Base-by-base conservation (phyloP, 2,113 vertebrate species). In the Thymallus thymallus region DNA sequence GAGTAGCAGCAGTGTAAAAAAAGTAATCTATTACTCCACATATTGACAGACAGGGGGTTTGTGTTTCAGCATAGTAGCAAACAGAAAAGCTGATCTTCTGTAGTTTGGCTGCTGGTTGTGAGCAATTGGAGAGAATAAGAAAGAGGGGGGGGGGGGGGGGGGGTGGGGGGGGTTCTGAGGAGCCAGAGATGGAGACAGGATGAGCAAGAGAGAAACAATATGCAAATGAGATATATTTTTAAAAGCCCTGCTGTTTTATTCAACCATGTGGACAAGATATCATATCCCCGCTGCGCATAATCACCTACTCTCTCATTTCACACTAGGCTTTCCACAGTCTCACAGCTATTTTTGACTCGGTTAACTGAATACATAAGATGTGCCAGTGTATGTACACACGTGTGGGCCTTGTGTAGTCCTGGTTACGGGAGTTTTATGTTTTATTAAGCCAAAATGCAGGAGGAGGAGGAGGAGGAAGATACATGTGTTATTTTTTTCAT, bases 241-340 rank as follows among this genome's bases (percentile, higher is more conserved):
- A 88, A 86, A 83, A 84, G 75, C 84, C 84, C 74, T 85, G 74
- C 81, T 87, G 87, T 87, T 89, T 56, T 81, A 87, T 86, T 89
- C 81, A 81, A 80, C 84, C 79, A 76, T 82, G 84, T 84, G 84
- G 77, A 77, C 80, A 73, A 69, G 84, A 88, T 86, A 75, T 85
- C 56, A 41, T 69, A 20, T 24, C 74, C 81, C 81, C 66, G 65
- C 82, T 82, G 85, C 83, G 81, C 83, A 82, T 89, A 85, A 90
- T 90, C 83, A 82, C 83, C 88, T 87, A 69, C 71, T 82, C 83
- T 82, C 73, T 86, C 75, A 69, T 87, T 86, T 86, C 80, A 86
- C 84, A 86, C 74, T 67, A 85, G 82, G 84, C 84, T 30, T 68
- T 78, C 79, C 14, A 5, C 74, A 76, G 75, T 78, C 73, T 60